These are phyloP conservation scores for Oryzias sinensis DNA, from an alignment of 2,797 vertebrate species.

Conservation along the genomic window DNA sequence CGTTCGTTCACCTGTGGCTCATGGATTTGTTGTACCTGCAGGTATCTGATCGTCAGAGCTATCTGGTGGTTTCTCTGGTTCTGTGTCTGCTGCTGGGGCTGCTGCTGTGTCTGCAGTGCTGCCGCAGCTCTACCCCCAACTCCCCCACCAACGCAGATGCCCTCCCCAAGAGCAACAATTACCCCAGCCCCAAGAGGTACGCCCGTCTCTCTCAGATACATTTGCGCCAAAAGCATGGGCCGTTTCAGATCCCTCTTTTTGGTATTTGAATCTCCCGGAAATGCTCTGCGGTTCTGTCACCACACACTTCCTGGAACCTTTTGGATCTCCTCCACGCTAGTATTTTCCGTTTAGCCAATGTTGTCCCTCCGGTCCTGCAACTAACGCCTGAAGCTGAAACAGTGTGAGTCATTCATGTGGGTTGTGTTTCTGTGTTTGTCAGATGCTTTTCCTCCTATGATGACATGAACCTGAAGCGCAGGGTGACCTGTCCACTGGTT, in stretches of 20 bases:
- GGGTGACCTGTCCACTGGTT: constrained; percentile 90
- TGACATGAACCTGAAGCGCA: constrained; percentile 95
- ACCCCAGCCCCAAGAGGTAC: constrained; percentile 96
- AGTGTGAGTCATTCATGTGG: neutral
- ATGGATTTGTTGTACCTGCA: constrained; percentile 45
- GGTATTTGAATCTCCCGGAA: neutral
- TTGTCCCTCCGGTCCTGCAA: constrained; percentile 3
- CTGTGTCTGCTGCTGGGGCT: constrained; percentile 88
- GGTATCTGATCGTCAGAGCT: constrained; percentile 94
- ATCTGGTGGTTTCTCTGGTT: constrained; percentile 88
- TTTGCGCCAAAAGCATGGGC: neutral
- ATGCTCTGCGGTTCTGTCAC: constrained; percentile 12
- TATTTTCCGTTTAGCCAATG: constrained; percentile 1
- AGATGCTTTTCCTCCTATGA: constrained; percentile 98
- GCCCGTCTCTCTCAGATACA: constrained; percentile 3
- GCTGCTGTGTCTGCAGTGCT: constrained; percentile 90
- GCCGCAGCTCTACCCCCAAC: constrained; percentile 77
- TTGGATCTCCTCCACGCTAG: neutral
- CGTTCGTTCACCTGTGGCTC: neutral
- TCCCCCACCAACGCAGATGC: constrained; percentile 70
- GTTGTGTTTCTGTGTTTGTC: neutral
- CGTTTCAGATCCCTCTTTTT: neutral
- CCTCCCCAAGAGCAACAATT: constrained; percentile 91
- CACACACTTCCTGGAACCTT: neutral
- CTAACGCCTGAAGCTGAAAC: neutral